Evolutionary conservation across 1,140 invertebrate genomes (phyloP), one percentile per base, ranked within the genome.

Genomic region (Ostrea denselamellosa): DNA sequence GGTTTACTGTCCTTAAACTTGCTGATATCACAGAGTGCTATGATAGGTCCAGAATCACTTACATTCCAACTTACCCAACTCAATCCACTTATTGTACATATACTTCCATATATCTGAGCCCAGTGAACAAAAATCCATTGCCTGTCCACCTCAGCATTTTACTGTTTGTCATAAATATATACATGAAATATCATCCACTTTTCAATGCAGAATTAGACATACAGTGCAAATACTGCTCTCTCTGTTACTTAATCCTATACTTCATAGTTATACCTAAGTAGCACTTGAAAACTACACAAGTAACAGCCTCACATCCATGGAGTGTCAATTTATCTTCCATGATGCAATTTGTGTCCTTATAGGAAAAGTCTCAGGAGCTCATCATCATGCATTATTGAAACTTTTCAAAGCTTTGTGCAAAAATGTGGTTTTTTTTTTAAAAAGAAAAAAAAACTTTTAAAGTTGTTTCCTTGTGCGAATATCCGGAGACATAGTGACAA

Each of bases 61-160:
- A 44, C 12, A 58, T 58, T 14, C 56, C 25, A 28, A 34, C 68
- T 77, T 25, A 77, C 68, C 68, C 25, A 77, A 28, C 8, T 77
- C 68, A 28, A 77, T 77, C 68, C 68, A 77, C 25, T 77, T 77
- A 77, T 77, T 77, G 28, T 28, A 77, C 28, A 77, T 34, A 77
- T 77, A 77, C 28, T 77, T 77, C 68, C 22, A 77, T 28, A 77
- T 77, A 34, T 77, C 68, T 28, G 68, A 34, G 25, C 68, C 68
- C 22, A 77, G 68, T 28, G 25, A 77, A 10, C 68, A 10, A 34
- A 77, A 34, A 77, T 77, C 68, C 68, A 77, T 77, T 77, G 58
- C 25, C 28, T 17, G 28, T 77, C 8, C 68, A 34, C 22, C 25
- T 8, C 25, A 77, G 68, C 25, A 77, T 34, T 28, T 77, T 28